These are phyloP conservation scores for Malaclemys terrapin DNA, from an alignment of 2,113 vertebrate genomes.

Conservation along the genomic window DNA sequence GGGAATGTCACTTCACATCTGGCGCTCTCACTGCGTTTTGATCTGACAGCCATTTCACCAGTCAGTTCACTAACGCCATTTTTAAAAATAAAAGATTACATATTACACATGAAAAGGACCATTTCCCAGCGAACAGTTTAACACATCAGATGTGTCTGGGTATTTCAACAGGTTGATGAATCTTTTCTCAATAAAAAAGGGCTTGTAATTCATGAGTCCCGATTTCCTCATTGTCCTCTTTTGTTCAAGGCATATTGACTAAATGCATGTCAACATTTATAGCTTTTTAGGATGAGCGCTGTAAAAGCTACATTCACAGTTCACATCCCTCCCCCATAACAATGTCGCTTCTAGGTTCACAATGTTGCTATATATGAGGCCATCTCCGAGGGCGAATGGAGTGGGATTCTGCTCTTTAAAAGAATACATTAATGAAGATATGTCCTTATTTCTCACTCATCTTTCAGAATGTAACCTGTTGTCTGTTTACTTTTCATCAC, in stretches of 20 bases:
- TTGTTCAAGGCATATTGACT: slow-evolving; percentile 12
- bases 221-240: slow-evolving; percentile 8
- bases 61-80: slow-evolving; percentile 18
- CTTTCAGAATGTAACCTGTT: neutral
- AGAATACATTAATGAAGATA: neutral
- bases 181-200: slow-evolving; percentile 17
- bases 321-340: slow-evolving; percentile 1
- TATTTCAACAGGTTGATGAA: neutral
- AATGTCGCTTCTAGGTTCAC: neutral
- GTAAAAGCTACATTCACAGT: neutral
- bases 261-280: neutral
- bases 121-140: neutral
- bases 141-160: slow-evolving; percentile 22
- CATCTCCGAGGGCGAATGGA: neutral
- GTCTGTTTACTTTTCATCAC: neutral
- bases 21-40: too few species aligned
- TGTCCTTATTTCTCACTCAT: neutral
- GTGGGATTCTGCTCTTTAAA: neutral
- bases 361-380: neutral
- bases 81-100: neutral
- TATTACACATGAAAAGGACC: neutral
- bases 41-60: slow-evolving; percentile 57
- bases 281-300: neutral
- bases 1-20: slow-evolving; percentile 8
- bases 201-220: neutral